phyloP scores from a whole-genome alignment of 2,113 vertebrate species.

The Mus musculus region GRCm39 chr2:27871001-27871500 shows the following conservation, averaged over 20 bases:
- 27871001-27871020: accelerated
- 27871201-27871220: accelerated
- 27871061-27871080: constrained; percentile 98
- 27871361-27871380: accelerated
- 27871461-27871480: background rate
- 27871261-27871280: background rate
- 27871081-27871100: constrained; percentile 96
- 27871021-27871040: background rate
- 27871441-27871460: accelerated
- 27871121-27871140: background rate
- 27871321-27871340: background rate
- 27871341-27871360: background rate
- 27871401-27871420: background rate
- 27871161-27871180: accelerated
- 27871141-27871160: accelerated
- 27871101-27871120: constrained; percentile 87
- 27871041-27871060: constrained; percentile 93
- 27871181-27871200: accelerated
- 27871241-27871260: accelerated
- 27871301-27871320: background rate
- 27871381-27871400: background rate
- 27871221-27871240: background rate
- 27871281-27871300: background rate
- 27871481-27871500: accelerated
- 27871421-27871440: accelerated